A percentile compares a stretch with the other conserved stretches of the same genome.
phyloP scores from a whole-genome alignment of 2,888 invertebrate species.

The Ceraclea dissimilis region DNA sequence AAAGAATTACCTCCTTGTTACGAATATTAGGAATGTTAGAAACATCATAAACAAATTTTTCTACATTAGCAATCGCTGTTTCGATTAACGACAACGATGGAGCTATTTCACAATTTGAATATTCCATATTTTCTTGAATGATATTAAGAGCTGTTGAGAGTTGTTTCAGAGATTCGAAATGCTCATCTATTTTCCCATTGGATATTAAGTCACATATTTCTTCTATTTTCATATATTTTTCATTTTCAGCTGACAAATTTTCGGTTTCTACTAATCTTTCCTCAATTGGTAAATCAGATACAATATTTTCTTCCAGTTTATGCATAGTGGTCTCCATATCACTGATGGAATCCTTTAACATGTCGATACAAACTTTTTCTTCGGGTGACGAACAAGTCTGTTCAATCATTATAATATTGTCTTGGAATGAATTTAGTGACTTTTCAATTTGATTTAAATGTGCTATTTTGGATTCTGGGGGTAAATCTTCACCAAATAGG shows the following conservation, averaged over 20 bases:
- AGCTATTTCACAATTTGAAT: neutral
- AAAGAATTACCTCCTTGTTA: neutral
- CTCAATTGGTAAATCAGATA: neutral
- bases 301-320: neutral
- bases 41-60: neutral
- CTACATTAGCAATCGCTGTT: neutral
- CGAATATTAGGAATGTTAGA: neutral
- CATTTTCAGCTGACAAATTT: neutral
- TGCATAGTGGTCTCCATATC: slow-evolving; percentile 32
- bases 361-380: slow-evolving; percentile 16
- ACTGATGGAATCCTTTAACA: slow-evolving; percentile 27
- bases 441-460: slow-evolving; percentile 36
- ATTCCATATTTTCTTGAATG: neutral
- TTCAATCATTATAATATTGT: slow-evolving; percentile 36
- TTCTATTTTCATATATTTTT: neutral
- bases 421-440: slow-evolving; percentile 36
- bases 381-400: slow-evolving; percentile 5
- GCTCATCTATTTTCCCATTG: neutral
- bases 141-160: neutral
- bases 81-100: neutral
- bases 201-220: neutral
- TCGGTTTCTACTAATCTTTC: slow-evolving; percentile 2
- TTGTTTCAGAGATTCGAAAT: neutral
- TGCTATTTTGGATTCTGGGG: slow-evolving; percentile 32
- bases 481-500: slow-evolving; percentile 27